A percentile compares a stretch with the other conserved stretches of the same genome.
Evolutionary conservation across 2,797 vertebrate species (phyloP).

Genomic region (Manis javanica): DNA sequence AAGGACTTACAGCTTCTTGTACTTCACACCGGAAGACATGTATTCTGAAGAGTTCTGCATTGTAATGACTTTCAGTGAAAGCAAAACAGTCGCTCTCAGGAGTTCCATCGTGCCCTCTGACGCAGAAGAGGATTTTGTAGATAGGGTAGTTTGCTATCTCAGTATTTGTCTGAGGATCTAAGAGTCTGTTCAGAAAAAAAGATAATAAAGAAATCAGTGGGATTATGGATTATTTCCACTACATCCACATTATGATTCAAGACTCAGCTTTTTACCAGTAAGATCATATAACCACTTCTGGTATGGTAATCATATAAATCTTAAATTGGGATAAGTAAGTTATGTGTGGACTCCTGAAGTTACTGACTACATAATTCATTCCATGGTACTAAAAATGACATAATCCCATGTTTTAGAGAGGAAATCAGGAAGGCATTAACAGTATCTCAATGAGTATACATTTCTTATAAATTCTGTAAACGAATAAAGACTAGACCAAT

Average conservation of each 20-base stretch:
- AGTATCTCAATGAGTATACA: neutral
- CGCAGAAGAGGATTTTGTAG: slow-evolving; percentile 99
- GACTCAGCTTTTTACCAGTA: slow-evolving; percentile 4
- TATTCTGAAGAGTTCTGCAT: slow-evolving; percentile 98
- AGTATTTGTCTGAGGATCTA: slow-evolving; percentile 95
- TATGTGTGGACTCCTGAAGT: neutral
- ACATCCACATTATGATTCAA: neutral
- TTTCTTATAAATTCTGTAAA: neutral
- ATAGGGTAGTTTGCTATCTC: slow-evolving; percentile 99
- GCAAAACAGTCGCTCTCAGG: slow-evolving; percentile 98
- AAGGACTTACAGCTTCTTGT: slow-evolving; percentile 96
- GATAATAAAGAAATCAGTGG: neutral
- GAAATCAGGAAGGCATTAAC: neutral
- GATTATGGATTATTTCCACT: slow-evolving; percentile 6
- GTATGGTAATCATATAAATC: neutral
- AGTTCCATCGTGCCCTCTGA: slow-evolving; percentile 97
- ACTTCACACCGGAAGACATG: slow-evolving; percentile 99
- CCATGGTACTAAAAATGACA: neutral
- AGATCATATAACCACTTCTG: neutral
- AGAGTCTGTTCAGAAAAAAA: slow-evolving; percentile 88
- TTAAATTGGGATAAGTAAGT: neutral
- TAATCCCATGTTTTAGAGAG: neutral
- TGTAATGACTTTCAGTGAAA: slow-evolving; percentile 99
- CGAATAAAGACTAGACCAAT: slow-evolving; percentile 15
- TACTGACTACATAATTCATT: slow-evolving; percentile 22